phyloP scores from a whole-genome alignment of 2,113 vertebrate species.

The Paradoxurus hermaphroditus region DNA sequence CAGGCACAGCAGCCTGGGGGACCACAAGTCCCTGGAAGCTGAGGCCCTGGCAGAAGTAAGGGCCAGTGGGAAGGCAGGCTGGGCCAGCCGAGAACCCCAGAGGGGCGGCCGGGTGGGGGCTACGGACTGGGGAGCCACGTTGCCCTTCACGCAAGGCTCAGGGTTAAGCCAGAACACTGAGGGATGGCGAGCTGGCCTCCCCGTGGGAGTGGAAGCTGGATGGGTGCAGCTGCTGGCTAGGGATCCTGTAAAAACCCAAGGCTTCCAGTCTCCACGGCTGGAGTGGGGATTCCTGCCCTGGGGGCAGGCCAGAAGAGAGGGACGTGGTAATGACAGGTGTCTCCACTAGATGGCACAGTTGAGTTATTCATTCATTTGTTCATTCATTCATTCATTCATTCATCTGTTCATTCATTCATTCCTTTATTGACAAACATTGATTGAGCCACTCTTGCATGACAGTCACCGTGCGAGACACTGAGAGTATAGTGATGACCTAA shows the following conservation, averaged over 20 bases:
- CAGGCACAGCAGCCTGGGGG: slow-evolving; percentile 97
- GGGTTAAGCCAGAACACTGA: neutral
- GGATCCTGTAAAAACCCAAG: neutral
- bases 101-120: neutral
- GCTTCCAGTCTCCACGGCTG: neutral
- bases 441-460: neutral
- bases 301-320: neutral
- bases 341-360: neutral
- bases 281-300: neutral
- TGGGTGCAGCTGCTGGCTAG: neutral
- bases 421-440: neutral
- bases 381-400: neutral
- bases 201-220: neutral
- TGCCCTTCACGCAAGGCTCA: neutral
- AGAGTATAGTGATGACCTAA: neutral
- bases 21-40: slow-evolving; percentile 96
- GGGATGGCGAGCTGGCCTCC: neutral
- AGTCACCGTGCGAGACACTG: neutral
- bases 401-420: neutral
- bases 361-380: neutral
- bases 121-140: neutral
- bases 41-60: slow-evolving; percentile 97
- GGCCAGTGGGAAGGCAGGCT: slow-evolving; percentile 51
- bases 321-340: neutral
- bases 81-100: neutral